Evolutionary conservation across 2,797 vertebrate species (phyloP).

Genomic region (Labroides dimidiatus): DNA sequence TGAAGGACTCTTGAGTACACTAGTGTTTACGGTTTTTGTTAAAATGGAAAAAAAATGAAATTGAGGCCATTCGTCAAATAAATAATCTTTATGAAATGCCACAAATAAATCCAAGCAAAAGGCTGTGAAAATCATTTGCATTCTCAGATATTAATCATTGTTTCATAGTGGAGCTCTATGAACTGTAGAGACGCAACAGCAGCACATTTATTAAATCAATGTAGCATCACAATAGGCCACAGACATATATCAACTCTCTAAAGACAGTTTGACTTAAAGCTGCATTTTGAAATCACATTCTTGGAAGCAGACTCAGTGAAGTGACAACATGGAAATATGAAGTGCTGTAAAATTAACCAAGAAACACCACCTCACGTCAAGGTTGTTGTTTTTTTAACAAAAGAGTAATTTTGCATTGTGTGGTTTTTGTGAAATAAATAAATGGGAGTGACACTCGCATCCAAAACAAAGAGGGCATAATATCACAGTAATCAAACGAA

Average conservation of each 20-base stretch:
- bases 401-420: no score
- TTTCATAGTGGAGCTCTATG: constrained; percentile 32
- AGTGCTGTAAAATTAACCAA: no score
- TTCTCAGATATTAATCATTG: constrained; percentile 34
- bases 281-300: constrained; percentile 4
- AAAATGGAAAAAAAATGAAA: constrained; percentile 1
- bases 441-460: no score
- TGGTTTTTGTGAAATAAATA: no score
- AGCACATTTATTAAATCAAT: constrained; percentile 42
- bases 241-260: not conserved
- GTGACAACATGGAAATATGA: not conserved
- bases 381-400: not conserved
- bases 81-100: constrained; percentile 65
- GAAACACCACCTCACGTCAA: no score
- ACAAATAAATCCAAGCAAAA: constrained; percentile 44
- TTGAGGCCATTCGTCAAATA: constrained; percentile 31
- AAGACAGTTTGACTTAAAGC: constrained; percentile 23
- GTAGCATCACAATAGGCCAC: constrained; percentile 2
- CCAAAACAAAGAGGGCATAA: no score
- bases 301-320: not conserved
- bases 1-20: constrained; percentile 38
- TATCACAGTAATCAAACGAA: no score
- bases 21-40: not conserved
- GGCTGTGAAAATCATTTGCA: constrained; percentile 37
- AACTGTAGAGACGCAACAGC: constrained; percentile 19